Conservation (phyloP, 2,888 invertebrate species). For the Caenorhabditis parvicauda region DNA sequence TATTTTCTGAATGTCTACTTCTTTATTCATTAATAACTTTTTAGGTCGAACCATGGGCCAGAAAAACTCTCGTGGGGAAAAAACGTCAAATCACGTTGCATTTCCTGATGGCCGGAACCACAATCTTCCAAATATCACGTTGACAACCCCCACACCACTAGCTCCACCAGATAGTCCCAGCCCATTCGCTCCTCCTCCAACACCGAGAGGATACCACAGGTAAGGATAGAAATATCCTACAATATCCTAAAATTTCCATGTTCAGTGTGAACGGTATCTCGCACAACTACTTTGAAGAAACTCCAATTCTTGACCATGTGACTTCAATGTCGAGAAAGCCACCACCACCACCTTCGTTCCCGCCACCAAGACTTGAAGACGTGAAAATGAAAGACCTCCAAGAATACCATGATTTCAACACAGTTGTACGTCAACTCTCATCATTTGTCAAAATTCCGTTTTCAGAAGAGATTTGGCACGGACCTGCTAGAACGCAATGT, state of each 20-base stretch:
- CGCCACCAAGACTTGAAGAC: too few species aligned
- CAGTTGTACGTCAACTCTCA: too few species aligned
- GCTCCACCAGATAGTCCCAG: constrained; percentile 28
- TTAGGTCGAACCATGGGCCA: constrained; percentile 21
- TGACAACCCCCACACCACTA: constrained; percentile 28
- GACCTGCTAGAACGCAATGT: constrained; percentile 9
- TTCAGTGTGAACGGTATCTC: too few species aligned
- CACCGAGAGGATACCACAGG: constrained; percentile 23
- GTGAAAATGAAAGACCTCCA: too few species aligned
- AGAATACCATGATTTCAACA: too few species aligned
- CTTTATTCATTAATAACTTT: constrained; percentile 1
- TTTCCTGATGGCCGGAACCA: constrained; percentile 16
- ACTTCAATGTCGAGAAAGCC: constrained; percentile 8
- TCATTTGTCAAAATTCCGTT: too few species aligned
- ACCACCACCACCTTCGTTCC: constrained; percentile 21
- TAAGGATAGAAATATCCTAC: too few species aligned
- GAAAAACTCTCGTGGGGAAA: constrained; percentile 32
- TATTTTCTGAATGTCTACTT: not conserved
- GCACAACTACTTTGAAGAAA: constrained; percentile 25
- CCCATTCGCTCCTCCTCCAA: constrained; percentile 34
- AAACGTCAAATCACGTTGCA: constrained; percentile 30
- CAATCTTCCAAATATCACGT: constrained; percentile 22
- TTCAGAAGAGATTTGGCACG: constrained; percentile 26
- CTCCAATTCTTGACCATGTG: constrained; percentile 14
- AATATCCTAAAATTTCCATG: not conserved